phyloP scores from a whole-genome alignment of 2,797 vertebrate species.

The Cynopterus sphinx region DNA sequence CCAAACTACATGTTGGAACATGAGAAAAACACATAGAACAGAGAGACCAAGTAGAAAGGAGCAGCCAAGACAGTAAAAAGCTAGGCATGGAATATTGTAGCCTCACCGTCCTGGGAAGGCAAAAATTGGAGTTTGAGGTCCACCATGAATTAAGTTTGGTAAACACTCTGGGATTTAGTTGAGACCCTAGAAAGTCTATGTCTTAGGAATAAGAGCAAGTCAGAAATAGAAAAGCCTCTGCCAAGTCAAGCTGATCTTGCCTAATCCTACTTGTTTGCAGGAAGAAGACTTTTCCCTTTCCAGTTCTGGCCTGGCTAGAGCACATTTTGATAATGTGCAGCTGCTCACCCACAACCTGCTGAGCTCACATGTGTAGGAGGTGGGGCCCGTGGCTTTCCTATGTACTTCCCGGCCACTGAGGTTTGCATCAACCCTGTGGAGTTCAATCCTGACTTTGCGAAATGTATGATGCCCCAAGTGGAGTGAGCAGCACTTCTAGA shows the following conservation, averaged over 20 bases:
- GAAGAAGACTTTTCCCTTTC: neutral
- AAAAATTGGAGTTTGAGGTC: neutral
- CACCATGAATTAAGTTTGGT: neutral
- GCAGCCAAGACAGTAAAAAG: neutral
- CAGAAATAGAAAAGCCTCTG: neutral
- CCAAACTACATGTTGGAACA: neutral
- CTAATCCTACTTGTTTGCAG: neutral
- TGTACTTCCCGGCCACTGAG: conserved; percentile 87
- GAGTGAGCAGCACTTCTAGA: conserved; percentile 90
- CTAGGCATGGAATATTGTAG: neutral
- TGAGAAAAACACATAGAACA: neutral
- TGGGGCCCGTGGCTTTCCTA: conserved; percentile 88
- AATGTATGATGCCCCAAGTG: conserved; percentile 90
- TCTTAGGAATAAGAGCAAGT: neutral
- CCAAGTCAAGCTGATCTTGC: neutral
- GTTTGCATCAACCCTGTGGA: conserved; percentile 88
- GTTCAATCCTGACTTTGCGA: conserved; percentile 90
- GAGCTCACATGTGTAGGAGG: conserved; percentile 90
- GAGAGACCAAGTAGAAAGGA: neutral
- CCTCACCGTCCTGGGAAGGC: neutral
- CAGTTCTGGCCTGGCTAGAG: neutral
- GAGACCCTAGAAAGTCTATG: neutral
- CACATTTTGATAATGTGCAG: conserved; percentile 84
- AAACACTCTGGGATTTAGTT: neutral
- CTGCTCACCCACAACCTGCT: conserved; percentile 92